Evolutionary conservation across 2,113 vertebrate species (phyloP).

Genomic region (Dermatemys mawii): DNA sequence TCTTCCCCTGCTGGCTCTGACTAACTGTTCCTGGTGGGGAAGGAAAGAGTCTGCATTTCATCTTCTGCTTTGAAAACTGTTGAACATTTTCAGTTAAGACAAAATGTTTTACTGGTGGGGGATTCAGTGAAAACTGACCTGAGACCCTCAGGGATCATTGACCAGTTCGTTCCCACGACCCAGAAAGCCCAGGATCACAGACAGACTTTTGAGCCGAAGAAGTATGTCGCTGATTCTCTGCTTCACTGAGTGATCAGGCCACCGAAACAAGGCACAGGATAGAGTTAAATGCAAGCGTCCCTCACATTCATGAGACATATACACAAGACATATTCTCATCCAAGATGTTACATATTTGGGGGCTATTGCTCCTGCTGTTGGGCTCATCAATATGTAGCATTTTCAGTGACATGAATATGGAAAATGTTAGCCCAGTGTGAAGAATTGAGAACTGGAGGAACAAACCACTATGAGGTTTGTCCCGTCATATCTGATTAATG

Average conservation of each 20-base stretch:
- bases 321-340: no score
- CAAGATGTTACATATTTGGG: no score
- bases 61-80: slow-evolving; percentile 54
- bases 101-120: slow-evolving; percentile 32
- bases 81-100: slow-evolving; percentile 53
- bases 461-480: no score
- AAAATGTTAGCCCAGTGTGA: no score
- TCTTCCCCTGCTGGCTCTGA: slow-evolving; percentile 65
- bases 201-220: background rate
- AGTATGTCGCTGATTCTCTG: background rate
- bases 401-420: no score
- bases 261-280: background rate
- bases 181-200: background rate
- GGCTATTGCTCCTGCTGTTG: no score
- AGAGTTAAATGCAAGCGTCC: background rate
- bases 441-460: no score
- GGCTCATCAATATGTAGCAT: no score
- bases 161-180: background rate
- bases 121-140: background rate
- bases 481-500: no score
- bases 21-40: slow-evolving; percentile 62
- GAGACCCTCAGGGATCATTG: slow-evolving; percentile 26
- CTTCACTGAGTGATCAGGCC: background rate
- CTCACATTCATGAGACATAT: no score
- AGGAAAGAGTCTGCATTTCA: slow-evolving; percentile 48